Evolutionary conservation across 2,797 vertebrate species (phyloP).

Genomic region (Garrulus glandarius): DNA sequence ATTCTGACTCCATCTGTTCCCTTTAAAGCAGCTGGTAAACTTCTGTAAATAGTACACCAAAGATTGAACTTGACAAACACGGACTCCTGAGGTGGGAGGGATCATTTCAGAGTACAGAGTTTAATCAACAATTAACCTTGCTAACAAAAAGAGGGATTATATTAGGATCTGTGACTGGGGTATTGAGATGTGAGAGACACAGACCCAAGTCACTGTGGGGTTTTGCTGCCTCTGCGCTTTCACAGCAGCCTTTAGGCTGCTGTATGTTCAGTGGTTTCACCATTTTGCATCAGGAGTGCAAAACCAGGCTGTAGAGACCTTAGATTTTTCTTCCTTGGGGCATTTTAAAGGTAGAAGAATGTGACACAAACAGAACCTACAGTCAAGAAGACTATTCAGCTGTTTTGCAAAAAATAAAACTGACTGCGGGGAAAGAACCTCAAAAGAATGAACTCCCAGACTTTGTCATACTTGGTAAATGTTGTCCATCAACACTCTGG

Average conservation of each 20-base stretch:
- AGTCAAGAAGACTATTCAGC: not conserved
- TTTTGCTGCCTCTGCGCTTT: not conserved
- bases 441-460: not conserved
- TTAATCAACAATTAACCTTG: not conserved
- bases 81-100: not conserved
- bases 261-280: not conserved
- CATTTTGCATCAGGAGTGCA: not conserved
- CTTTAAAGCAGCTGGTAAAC: not conserved
- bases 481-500: not conserved
- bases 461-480: not conserved
- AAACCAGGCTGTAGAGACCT: not conserved
- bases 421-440: not conserved
- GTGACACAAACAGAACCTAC: not conserved
- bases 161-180: not conserved
- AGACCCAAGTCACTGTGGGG: fast-evolving
- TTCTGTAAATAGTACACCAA: not conserved
- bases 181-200: not conserved
- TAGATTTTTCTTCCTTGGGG: not conserved
- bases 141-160: not conserved
- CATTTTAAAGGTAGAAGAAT: not conserved
- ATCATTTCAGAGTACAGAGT: not conserved
- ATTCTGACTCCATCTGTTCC: not conserved
- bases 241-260: not conserved
- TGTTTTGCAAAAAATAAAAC: not conserved
- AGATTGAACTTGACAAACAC: not conserved